Percentiles rank a stretch among this genome's conserved stretches.
Evolutionary conservation across 2,797 vertebrate species (phyloP).

Genomic region (Semaprochilodus insignis): DNA sequence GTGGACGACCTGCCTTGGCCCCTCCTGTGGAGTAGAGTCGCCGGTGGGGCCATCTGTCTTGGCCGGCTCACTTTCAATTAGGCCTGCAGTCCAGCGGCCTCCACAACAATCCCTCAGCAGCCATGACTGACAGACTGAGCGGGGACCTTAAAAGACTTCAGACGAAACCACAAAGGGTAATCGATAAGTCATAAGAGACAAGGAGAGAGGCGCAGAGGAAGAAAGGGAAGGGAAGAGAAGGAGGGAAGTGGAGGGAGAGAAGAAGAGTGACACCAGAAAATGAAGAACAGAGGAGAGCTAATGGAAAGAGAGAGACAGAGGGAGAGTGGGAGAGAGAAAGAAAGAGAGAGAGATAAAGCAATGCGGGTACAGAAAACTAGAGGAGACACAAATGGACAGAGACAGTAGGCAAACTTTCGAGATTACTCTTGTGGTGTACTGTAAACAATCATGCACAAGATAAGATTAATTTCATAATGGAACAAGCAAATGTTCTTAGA

Average conservation of each 20-base stretch:
- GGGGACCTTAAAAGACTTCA: conserved; percentile 59
- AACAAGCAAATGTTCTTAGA: conserved; percentile 9
- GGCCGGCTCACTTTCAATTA: conserved; percentile 59
- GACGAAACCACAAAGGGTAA: conserved; percentile 63
- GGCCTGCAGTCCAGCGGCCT: conserved; percentile 31
- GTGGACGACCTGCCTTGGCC: conserved; percentile 13
- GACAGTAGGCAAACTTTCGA: conserved; percentile 1
- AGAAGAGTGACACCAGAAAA: conserved; percentile 27
- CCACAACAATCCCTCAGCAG: conserved; percentile 48
- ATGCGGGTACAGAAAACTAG: background rate
- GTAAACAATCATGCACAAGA: background rate
- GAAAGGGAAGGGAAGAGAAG: conserved; percentile 5
- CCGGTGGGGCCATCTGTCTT: conserved; percentile 48
- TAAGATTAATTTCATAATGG: background rate
- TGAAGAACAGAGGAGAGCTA: conserved; percentile 29
- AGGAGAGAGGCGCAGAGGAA: conserved; percentile 26
- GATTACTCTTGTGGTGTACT: background rate
- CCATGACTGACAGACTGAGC: conserved; percentile 54
- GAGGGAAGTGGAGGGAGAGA: conserved; percentile 53
- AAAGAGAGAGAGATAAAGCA: conserved; percentile 19
- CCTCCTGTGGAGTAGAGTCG: conserved; percentile 29
- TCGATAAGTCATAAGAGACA: conserved; percentile 63
- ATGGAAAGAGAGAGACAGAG: conserved; percentile 17
- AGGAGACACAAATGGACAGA: background rate
- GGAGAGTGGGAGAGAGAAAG: conserved; percentile 24